Evolutionary conservation across 2,113 vertebrate genomes (phyloP), one percentile per base, ranked within the genome.

Genomic region (Furnarius figulus): DNA sequence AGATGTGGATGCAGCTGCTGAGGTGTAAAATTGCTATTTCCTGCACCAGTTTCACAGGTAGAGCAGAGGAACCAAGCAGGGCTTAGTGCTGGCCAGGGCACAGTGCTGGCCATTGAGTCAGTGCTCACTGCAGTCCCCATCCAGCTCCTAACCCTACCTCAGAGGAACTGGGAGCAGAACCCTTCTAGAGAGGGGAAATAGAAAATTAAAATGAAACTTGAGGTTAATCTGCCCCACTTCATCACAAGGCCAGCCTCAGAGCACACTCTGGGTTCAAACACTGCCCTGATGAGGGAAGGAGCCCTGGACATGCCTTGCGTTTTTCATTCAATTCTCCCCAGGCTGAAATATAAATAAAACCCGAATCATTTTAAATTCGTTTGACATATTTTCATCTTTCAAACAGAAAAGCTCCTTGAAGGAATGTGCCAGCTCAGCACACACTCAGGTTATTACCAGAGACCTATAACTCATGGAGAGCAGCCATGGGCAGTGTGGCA

Each of bases 381-480:
- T 62, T 83, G 89, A 91, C 67, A 62, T 59, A 58, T 78, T 95
- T 95, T 84, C 63, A 47, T 76, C 70, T 90, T 91, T 86, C 61
- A 74, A 75, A 73, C 31, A 52, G 46, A 66, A 93, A 92, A 86
- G 8, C n/a, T 95, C 87, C 87, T 68, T 77, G 85, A 42, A 94
- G 89, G 91, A 95, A 92, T 46, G 79, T 87, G 87, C 73, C 79
- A 66, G 75, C 72, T 95, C 96, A 95, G 85, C 95, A 91, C 35
- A 50, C 0, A 0, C 58, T 79, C 14, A 5, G 86, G 47, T 35
- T 87, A n/a, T 70, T 67, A 76, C 52, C 78, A 70, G 85, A 91
- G 63, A 39, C 12, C 77, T 35, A 24, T 19, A 80, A 91, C 24
- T 90, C 94, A 77, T 0, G 0, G 55, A 35, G 21, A 55, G 25